phyloP scores from a whole-genome alignment of 92 coral and sea anemone genomes.

The Metridium senile region DNA sequence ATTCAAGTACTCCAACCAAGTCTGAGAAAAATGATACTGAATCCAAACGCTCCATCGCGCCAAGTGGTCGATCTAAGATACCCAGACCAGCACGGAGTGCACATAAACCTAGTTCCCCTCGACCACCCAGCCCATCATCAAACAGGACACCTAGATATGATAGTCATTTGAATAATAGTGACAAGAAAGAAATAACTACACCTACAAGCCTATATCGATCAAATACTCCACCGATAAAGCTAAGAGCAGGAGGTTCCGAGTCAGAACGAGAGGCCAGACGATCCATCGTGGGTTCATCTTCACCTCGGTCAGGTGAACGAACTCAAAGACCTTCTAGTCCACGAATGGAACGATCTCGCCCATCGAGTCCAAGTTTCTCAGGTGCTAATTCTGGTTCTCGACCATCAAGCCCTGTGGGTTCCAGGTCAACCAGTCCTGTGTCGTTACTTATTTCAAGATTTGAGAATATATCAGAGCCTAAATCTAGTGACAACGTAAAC shows the following conservation, averaged over 20 bases:
- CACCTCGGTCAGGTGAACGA: constrained; percentile 14
- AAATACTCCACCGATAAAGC: constrained; percentile 61
- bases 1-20: constrained; percentile 13
- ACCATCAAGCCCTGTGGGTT: constrained; percentile 65
- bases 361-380: constrained; percentile 34
- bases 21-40: constrained; percentile 14
- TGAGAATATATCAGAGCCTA: constrained; percentile 50
- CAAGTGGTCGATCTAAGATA: constrained; percentile 50
- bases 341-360: constrained; percentile 29
- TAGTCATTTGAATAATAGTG: neutral
- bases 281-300: neutral
- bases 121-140: neutral
- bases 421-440: constrained; percentile 78
- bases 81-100: constrained; percentile 75
- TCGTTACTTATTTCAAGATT: constrained; percentile 67
- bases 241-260: constrained; percentile 31
- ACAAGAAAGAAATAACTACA: neutral
- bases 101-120: constrained; percentile 11
- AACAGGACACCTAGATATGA: neutral
- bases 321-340: constrained; percentile 40
- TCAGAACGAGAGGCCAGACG: constrained; percentile 14
- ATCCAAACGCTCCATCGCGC: constrained; percentile 11
- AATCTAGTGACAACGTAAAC: constrained; percentile 42
- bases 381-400: constrained; percentile 39
- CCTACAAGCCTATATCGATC: constrained; percentile 38